phyloP scores from a whole-genome alignment of 2,888 invertebrate species.

The Parapristionchus giblindavisi region DNA sequence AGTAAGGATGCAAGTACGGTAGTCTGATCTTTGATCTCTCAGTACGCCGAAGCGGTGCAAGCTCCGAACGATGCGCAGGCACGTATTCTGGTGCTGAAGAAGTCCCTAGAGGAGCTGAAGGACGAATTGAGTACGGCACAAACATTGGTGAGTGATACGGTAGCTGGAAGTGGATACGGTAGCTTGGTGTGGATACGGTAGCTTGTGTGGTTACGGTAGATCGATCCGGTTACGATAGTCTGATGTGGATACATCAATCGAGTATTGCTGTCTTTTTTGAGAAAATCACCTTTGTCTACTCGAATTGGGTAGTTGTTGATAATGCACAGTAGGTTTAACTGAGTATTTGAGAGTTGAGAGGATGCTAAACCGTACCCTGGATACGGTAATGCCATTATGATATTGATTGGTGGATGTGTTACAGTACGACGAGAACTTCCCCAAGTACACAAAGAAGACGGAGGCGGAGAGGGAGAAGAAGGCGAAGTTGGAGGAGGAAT shows the following conservation, averaged over 20 bases:
- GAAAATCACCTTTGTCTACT: neutral
- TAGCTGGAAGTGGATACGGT: too few relatives aligned
- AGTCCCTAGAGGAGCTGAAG: neutral
- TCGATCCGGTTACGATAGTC: neutral
- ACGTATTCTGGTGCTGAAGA: neutral
- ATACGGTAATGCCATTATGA: too few relatives aligned
- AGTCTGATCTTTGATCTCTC: neutral
- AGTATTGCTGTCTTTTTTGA: neutral
- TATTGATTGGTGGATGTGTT: too few relatives aligned
- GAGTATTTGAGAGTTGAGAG: neutral
- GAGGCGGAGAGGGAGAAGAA: constrained; percentile 24
- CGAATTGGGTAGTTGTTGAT: neutral
- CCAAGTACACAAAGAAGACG: constrained; percentile 48
- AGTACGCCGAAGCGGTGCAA: neutral
- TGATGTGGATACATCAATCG: neutral
- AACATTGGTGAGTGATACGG: neutral
- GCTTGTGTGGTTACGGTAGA: too few relatives aligned
- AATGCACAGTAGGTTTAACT: neutral
- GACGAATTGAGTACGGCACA: constrained; percentile 14
- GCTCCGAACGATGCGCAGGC: constrained; percentile 3
- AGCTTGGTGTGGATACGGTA: too few relatives aligned
- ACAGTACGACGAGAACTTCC: constrained; percentile 29
- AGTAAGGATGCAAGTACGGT: neutral
- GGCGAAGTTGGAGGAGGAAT: constrained; percentile 40
- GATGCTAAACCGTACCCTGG: too few relatives aligned